These are phyloP conservation scores for Numenius phaeopus DNA, from an alignment of 2,797 vertebrate species.

Conservation along the genomic window DNA sequence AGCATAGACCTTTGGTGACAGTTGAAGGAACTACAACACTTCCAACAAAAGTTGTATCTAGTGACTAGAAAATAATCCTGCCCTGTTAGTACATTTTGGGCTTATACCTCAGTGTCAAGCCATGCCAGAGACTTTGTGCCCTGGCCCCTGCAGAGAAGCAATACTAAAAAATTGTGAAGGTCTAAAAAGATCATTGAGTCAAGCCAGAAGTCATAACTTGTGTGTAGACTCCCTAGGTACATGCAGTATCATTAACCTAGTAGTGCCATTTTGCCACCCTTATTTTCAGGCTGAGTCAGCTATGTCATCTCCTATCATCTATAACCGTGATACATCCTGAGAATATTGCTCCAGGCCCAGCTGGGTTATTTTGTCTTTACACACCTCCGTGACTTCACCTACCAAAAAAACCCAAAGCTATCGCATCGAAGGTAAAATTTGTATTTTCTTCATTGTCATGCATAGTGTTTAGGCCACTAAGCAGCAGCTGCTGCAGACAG, in stretches of 20 bases:
- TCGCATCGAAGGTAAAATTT: neutral
- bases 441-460: neutral
- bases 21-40: neutral
- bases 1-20: neutral
- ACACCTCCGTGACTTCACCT: neutral
- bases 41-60: neutral
- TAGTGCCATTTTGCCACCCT: neutral
- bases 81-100: neutral
- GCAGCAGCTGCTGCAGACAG: neutral
- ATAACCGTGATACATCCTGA: neutral
- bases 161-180: neutral
- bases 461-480: neutral
- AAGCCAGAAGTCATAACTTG: neutral
- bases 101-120: neutral
- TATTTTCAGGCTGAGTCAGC: neutral
- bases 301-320: neutral
- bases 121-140: neutral
- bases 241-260: neutral
- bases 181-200: neutral
- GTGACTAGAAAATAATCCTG: neutral
- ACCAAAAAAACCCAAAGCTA: neutral
- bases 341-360: neutral
- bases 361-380: neutral
- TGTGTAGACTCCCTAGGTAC: neutral
- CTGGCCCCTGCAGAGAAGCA: neutral